Evolutionary conservation across 2,113 vertebrate genomes (phyloP).

Genomic region (Orycteropus afer): DNA sequence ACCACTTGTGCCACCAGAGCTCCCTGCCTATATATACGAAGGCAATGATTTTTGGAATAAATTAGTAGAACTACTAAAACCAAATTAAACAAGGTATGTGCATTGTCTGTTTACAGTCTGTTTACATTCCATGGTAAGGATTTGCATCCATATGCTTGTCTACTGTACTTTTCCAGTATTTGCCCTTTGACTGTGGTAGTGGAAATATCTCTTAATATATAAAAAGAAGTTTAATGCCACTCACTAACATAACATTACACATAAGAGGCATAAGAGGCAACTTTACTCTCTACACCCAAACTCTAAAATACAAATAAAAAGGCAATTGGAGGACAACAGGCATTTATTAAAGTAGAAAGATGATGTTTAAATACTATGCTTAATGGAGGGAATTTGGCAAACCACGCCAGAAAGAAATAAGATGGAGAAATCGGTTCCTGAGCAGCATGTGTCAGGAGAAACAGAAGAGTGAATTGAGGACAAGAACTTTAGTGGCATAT

Average conservation of each 20-base stretch:
- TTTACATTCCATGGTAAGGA: neutral
- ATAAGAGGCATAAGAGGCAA: neutral
- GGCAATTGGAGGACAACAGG: neutral
- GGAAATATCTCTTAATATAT: conserved; percentile 23
- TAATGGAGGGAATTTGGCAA: neutral
- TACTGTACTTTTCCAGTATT: neutral
- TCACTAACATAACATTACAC: conserved; percentile 14
- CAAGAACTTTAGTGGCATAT: conserved; percentile 24
- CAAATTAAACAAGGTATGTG: neutral
- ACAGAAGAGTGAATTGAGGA: neutral
- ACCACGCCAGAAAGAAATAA: neutral
- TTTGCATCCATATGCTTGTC: neutral
- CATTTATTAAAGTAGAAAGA: neutral
- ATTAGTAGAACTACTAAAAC: neutral
- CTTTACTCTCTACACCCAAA: neutral
- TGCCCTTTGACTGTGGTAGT: neutral
- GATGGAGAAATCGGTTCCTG: conserved; percentile 8
- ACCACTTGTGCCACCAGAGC: neutral
- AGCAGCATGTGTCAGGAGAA: neutral
- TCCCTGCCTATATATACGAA: neutral
- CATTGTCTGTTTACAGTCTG: neutral
- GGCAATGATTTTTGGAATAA: neutral
- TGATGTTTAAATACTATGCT: neutral
- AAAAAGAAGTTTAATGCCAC: neutral
- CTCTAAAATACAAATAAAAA: neutral